Conservation (phyloP, 1,140 invertebrate species). For the Danaus melanippus region DNA sequence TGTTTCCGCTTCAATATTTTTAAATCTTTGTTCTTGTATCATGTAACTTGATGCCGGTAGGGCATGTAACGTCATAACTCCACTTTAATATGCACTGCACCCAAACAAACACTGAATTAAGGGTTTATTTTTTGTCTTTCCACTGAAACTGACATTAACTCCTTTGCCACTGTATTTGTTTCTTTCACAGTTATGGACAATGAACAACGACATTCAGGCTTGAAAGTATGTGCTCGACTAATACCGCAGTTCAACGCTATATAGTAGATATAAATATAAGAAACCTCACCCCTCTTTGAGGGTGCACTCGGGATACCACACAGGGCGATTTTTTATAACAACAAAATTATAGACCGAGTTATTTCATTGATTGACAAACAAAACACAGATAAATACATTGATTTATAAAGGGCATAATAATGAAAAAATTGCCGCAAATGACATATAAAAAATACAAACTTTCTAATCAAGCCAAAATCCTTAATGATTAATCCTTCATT, state of each 20-base stretch:
- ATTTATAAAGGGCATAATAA: too few relatives aligned
- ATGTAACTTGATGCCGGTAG: constrained; percentile 59
- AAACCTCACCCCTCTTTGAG: constrained; percentile 40
- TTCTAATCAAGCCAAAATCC: too few relatives aligned
- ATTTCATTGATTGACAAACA: too few relatives aligned
- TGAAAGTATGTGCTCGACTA: constrained; percentile 40
- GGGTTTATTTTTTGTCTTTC: constrained; percentile 47
- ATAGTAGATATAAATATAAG: constrained; percentile 33
- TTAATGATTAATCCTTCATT: too few relatives aligned
- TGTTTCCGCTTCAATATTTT: constrained; percentile 47
- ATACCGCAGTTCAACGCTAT: constrained; percentile 42
- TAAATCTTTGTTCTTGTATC: constrained; percentile 61
- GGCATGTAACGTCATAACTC: constrained; percentile 67
- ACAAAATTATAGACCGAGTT: not conserved
- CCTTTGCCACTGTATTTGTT: constrained; percentile 31
- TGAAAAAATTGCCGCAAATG: too few relatives aligned
- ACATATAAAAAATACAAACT: too few relatives aligned
- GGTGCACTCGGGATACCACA: constrained; percentile 28
- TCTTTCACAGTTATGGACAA: constrained; percentile 24
- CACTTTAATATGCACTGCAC: constrained; percentile 55
- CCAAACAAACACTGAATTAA: constrained; percentile 36
- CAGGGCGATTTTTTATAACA: constrained; percentile 20
- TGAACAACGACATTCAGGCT: constrained; percentile 62
- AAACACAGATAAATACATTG: too few relatives aligned
- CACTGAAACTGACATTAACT: constrained; percentile 45